Percentiles rank a stretch among this genome's conserved stretches.
These are phyloP conservation scores for Esox niger DNA, from an alignment of 2,113 vertebrate species.

Conservation along the genomic window DNA sequence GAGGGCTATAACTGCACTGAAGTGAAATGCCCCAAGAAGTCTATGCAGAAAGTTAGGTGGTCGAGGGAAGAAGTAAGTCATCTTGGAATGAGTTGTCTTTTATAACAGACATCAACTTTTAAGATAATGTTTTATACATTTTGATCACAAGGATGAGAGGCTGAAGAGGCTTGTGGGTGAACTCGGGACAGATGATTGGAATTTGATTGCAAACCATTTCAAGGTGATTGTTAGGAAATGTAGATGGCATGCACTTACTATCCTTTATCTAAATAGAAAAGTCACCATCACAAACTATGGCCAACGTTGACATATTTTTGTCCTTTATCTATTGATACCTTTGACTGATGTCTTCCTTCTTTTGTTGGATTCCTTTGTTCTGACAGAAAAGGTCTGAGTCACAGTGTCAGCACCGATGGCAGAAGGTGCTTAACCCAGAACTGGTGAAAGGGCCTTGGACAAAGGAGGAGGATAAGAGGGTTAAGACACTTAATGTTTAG, in stretches of 20 bases:
- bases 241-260: no score
- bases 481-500: constrained; percentile 41
- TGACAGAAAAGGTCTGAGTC: constrained; percentile 81
- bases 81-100: background rate
- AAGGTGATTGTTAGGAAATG: constrained; percentile 77
- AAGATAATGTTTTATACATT: constrained; percentile 11
- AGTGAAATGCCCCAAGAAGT: constrained; percentile 12
- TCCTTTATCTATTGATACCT: background rate
- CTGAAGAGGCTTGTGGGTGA: constrained; percentile 80
- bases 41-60: constrained; percentile 38
- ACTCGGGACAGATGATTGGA: constrained; percentile 85
- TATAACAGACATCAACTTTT: background rate
- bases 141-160: constrained; percentile 80
- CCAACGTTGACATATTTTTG: no score
- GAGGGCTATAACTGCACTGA: constrained; percentile 12
- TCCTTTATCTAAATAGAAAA: no score
- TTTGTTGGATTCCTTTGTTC: background rate
- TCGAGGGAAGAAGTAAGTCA: constrained; percentile 44
- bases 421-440: constrained; percentile 84
- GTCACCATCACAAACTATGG: no score
- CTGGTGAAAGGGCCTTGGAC: constrained; percentile 95
- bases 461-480: constrained; percentile 91
- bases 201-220: constrained; percentile 81
- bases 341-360: constrained; percentile 19
- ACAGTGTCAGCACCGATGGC: constrained; percentile 90